Conservation (phyloP, 2,888 invertebrate species). For the Synanthedon myopaeformis region DNA sequence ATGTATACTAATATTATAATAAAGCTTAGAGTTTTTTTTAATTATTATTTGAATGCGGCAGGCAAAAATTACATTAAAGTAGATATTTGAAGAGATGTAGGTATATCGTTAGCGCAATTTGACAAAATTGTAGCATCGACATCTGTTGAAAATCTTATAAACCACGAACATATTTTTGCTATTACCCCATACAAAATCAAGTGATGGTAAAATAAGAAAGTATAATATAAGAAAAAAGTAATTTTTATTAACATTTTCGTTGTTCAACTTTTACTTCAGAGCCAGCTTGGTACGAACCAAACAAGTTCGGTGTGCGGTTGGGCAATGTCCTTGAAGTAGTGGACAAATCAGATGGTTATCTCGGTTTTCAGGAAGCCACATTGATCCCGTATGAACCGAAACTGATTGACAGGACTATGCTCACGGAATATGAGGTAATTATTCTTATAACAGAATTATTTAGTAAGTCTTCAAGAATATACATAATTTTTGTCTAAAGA, state of each 20-base stretch:
- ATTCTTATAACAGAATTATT: not conserved
- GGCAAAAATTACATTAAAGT: too few relatives aligned
- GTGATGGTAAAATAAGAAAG: too few relatives aligned
- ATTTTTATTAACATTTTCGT: too few relatives aligned
- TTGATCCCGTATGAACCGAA: conserved; percentile 90
- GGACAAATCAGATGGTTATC: conserved; percentile 56
- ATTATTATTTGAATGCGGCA: too few relatives aligned
- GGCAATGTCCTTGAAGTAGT: conserved; percentile 87
- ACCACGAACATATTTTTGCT: too few relatives aligned
- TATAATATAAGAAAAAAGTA: too few relatives aligned
- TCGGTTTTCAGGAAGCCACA: conserved; percentile 85
- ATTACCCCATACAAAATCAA: too few relatives aligned
- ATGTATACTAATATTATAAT: not conserved
- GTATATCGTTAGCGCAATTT: too few relatives aligned
- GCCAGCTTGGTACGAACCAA: conserved; percentile 89
- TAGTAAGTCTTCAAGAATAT: not conserved
- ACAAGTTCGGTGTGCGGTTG: conserved; percentile 86
- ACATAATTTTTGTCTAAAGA: not conserved
- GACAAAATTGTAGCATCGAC: too few relatives aligned
- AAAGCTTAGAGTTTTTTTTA: not conserved
- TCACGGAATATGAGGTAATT: conserved; percentile 84
- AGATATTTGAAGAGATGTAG: too few relatives aligned
- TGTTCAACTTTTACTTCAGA: conserved; percentile 57
- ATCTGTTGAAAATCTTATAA: too few relatives aligned
- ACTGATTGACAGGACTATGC: conserved; percentile 79